phyloP scores from a whole-genome alignment of 2,113 vertebrate genomes.

The Chinchilla lanigera region DNA sequence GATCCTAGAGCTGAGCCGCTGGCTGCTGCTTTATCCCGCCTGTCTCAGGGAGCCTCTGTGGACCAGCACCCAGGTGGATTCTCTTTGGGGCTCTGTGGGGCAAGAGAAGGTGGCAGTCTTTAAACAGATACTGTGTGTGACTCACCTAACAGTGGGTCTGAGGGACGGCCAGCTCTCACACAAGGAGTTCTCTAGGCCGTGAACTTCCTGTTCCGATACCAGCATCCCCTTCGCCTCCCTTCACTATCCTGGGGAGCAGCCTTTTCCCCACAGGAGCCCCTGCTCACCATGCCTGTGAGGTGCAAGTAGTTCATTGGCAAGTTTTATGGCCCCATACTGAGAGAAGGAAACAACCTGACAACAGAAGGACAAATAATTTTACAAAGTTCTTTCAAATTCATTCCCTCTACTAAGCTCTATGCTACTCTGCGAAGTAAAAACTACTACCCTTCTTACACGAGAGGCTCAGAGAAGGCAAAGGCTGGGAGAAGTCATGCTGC shows the following conservation, averaged over 20 bases:
- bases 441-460: neutral
- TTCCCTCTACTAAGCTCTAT: neutral
- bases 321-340: neutral
- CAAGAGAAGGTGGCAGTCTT: neutral
- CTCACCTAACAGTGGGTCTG: neutral
- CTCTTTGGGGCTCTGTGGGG: neutral
- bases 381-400: neutral
- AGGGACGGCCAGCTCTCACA: neutral
- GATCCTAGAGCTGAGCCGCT: constrained; percentile 2
- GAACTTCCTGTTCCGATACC: neutral
- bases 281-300: neutral
- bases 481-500: neutral
- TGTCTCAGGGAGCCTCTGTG: neutral
- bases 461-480: neutral
- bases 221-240: neutral
- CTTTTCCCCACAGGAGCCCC: neutral
- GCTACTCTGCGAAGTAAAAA: neutral
- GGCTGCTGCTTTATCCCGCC: neutral
- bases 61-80: neutral
- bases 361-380: neutral
- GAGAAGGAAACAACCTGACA: neutral
- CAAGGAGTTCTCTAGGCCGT: neutral
- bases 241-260: neutral
- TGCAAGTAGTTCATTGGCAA: neutral
- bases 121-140: neutral